These are phyloP conservation scores for Ommatoiulus sabulosus DNA, from an alignment of 2,888 invertebrate species.

Conservation along the genomic window DNA sequence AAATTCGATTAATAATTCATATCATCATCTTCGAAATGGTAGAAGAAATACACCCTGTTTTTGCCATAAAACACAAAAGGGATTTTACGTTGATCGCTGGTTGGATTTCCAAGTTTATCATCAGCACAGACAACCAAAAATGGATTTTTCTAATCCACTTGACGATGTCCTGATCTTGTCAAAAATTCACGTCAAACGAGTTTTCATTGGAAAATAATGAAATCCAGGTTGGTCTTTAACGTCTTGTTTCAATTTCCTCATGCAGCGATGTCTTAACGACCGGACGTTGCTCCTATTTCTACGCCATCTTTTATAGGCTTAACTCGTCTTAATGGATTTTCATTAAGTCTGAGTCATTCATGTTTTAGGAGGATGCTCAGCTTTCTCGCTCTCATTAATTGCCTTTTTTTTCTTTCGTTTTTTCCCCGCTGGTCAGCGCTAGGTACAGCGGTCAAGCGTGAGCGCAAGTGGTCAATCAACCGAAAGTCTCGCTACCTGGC, in stretches of 20 bases:
- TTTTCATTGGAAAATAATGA: constrained; percentile 23
- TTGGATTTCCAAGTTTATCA: too few relatives aligned
- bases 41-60: too few relatives aligned
- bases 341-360: constrained; percentile 34
- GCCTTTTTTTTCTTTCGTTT: not conserved
- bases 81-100: too few relatives aligned
- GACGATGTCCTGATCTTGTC: not conserved
- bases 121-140: too few relatives aligned
- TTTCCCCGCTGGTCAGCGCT: not conserved
- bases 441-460: not conserved
- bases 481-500: not conserved
- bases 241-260: constrained; percentile 34
- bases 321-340: constrained; percentile 34
- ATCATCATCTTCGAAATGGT: too few relatives aligned
- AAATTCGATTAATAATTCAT: too few relatives aligned
- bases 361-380: constrained; percentile 5
- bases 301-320: constrained; percentile 6
- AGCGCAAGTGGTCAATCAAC: not conserved
- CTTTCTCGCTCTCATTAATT: constrained; percentile 13
- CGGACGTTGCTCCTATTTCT: not conserved
- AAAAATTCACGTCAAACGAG: not conserved
- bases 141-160: too few relatives aligned
- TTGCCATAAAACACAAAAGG: too few relatives aligned
- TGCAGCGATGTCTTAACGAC: constrained; percentile 13
- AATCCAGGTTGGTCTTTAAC: constrained; percentile 26